Conservation (phyloP, 2,797 vertebrate genomes). For the Orientallactaga sibirica region DNA sequence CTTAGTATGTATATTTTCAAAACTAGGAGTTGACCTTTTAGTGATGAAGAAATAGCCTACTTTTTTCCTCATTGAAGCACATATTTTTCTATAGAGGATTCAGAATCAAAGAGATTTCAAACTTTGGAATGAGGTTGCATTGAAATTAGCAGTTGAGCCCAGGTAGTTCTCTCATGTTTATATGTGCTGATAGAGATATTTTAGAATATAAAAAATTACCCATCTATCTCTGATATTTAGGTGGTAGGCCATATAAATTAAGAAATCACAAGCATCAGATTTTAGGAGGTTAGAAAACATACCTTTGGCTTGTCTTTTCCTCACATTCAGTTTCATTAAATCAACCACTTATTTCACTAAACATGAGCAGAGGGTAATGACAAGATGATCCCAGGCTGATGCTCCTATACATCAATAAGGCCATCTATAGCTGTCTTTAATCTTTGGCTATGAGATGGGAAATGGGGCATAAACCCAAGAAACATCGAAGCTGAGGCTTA, state of each 20-base stretch:
- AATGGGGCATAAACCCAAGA: background rate
- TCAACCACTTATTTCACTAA: background rate
- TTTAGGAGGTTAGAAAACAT: background rate
- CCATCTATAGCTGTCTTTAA: background rate
- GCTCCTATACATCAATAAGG: too few species aligned
- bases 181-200: background rate
- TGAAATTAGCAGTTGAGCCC: background rate
- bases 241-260: background rate
- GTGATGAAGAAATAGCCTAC: background rate
- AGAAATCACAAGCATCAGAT: background rate
- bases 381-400: background rate
- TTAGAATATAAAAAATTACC: background rate
- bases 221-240: constrained; percentile 33
- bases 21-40: background rate
- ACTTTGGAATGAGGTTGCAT: background rate
- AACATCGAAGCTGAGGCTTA: background rate
- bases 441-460: background rate
- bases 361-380: background rate
- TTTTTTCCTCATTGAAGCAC: background rate
- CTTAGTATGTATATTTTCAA: background rate
- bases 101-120: background rate
- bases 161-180: constrained; percentile 2
- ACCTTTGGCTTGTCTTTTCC: background rate
- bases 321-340: constrained; percentile 36
- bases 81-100: background rate